Evolutionary conservation across 1,140 invertebrate species (phyloP).

Genomic region (Drosophila biarmipes): DNA sequence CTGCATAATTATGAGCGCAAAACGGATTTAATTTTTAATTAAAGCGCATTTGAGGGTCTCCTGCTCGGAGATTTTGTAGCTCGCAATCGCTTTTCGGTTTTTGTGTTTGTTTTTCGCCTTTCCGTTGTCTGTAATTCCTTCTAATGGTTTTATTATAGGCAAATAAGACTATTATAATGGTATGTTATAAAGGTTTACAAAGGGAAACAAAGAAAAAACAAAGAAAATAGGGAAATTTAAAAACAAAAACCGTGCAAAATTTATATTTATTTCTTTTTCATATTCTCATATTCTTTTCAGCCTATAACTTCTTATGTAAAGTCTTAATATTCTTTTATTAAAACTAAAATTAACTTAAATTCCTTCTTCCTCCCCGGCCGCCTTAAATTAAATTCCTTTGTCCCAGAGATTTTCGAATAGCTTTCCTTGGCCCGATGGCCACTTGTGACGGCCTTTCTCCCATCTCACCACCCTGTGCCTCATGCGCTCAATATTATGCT

Average conservation of each 20-base stretch:
- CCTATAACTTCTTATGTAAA: too few relatives aligned
- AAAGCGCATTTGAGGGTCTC: conserved; percentile 65
- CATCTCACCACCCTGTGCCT: conserved; percentile 4
- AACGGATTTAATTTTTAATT: conserved; percentile 77
- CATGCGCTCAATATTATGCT: conserved; percentile 72
- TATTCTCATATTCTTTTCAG: too few relatives aligned
- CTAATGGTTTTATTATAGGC: conserved; percentile 1
- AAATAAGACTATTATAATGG: neutral
- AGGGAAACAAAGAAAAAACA: too few relatives aligned
- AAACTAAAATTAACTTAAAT: neutral
- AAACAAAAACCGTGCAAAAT: too few relatives aligned
- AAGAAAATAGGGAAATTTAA: too few relatives aligned
- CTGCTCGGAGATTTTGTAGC: conserved; percentile 23
- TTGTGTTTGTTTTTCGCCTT: conserved; percentile 20
- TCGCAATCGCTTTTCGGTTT: conserved; percentile 21
- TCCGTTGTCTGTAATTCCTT: conserved; percentile 14
- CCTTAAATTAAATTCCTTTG: conserved; percentile 20
- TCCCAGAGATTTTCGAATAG: neutral
- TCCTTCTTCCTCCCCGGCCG: neutral
- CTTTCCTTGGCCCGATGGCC: conserved; percentile 20
- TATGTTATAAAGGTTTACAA: too few relatives aligned
- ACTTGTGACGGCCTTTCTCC: conserved; percentile 32
- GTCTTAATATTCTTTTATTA: too few relatives aligned
- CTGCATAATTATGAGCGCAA: conserved; percentile 73
- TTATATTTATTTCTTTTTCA: too few relatives aligned